Evolutionary conservation across 2,113 vertebrate genomes (phyloP).

Genomic region (Prionailurus viverrinus): DNA sequence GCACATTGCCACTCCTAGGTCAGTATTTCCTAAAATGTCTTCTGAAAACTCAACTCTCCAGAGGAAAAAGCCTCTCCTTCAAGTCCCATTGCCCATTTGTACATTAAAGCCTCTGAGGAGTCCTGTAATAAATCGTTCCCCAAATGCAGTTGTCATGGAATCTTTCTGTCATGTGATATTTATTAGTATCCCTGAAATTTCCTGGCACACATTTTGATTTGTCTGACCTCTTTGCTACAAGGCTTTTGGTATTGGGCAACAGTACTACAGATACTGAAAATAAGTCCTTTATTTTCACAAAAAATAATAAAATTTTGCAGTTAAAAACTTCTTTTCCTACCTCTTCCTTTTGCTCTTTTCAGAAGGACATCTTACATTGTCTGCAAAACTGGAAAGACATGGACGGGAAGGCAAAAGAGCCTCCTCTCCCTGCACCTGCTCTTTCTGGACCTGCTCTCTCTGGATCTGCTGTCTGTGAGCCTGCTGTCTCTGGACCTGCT

Average conservation of each 20-base stretch:
- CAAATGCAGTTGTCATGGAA: neutral
- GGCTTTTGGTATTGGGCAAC: neutral
- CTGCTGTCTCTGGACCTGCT: neutral
- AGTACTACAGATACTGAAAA: neutral
- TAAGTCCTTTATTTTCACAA: constrained; percentile 39
- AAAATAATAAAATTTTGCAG: neutral
- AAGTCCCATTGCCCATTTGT: neutral
- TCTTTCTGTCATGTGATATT: neutral
- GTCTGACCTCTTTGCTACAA: neutral
- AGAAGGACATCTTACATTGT: neutral
- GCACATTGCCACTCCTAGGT: neutral
- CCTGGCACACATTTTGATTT: neutral
- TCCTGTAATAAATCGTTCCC: neutral
- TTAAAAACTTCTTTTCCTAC: neutral
- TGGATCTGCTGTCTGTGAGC: too few relatives aligned
- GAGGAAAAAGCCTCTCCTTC: neutral
- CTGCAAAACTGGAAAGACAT: neutral
- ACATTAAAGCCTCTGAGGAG: constrained; percentile 13
- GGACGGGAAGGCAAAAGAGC: neutral
- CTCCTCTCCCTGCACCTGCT: neutral
- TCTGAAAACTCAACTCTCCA: neutral
- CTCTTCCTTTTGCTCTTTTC: neutral
- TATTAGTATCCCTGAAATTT: neutral
- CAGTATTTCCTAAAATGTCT: neutral
- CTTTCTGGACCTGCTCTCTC: too few relatives aligned